Conservation (phyloP, 2,888 invertebrate genomes). For the Entomobrya proxima region DNA sequence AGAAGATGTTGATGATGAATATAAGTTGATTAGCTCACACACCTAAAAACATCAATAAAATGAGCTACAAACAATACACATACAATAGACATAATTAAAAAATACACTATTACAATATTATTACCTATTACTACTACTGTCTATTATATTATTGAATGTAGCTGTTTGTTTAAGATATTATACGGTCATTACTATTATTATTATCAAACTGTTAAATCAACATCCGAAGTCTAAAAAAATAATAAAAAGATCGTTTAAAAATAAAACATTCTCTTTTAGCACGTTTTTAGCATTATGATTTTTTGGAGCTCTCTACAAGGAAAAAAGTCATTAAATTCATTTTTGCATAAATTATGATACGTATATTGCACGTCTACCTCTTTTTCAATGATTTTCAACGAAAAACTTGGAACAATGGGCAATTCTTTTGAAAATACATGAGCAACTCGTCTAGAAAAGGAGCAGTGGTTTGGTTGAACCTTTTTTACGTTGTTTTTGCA, state of each 20-base stretch:
- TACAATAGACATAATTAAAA: conserved; percentile 23
- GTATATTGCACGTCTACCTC: too few species aligned
- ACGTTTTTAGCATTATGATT: background rate
- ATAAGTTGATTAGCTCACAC: conserved; percentile 46
- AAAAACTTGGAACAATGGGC: too few species aligned
- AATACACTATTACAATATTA: conserved; percentile 45
- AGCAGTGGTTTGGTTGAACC: background rate
- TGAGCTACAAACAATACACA: conserved; percentile 39
- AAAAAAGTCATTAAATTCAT: too few species aligned
- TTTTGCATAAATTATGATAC: too few species aligned
- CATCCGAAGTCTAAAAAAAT: conserved; percentile 57
- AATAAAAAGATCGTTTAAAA: conserved; percentile 50
- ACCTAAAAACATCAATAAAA: conserved; percentile 14
- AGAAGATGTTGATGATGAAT: conserved; percentile 41
- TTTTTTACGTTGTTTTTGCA: conserved; percentile 15
- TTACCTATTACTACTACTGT: conserved; percentile 24
- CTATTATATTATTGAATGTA: conserved; percentile 45
- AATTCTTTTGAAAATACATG: too few species aligned
- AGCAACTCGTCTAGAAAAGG: background rate
- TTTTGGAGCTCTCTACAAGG: too few species aligned
- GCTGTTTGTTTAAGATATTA: conserved; percentile 48
- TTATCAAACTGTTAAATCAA: conserved; percentile 59
- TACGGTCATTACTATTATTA: conserved; percentile 49
- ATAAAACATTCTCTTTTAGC: conserved; percentile 11
- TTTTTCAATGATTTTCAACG: too few species aligned